Evolutionary conservation across 2,797 vertebrate species (phyloP).

Genomic region (Coreius guichenoti): DNA sequence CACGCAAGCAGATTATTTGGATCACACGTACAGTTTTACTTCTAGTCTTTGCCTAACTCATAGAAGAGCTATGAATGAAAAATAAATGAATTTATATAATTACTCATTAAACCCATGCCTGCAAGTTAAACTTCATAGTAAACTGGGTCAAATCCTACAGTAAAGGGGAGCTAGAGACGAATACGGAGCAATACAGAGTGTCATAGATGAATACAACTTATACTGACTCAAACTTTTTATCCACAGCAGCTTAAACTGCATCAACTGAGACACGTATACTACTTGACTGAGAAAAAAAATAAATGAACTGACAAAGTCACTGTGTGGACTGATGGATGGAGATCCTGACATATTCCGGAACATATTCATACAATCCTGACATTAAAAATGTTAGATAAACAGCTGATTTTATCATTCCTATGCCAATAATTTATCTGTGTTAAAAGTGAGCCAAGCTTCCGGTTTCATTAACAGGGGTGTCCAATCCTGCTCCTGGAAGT

Average conservation of each 20-base stretch:
- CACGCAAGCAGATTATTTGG: conserved; percentile 15
- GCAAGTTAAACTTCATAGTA: conserved; percentile 38
- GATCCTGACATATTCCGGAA: background rate
- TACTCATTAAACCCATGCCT: conserved; percentile 50
- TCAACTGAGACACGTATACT: background rate
- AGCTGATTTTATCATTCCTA: background rate
- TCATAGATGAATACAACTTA: background rate
- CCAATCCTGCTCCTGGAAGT: background rate
- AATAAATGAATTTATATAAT: conserved; percentile 58
- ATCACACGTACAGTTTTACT: conserved; percentile 22
- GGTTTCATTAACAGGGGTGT: background rate
- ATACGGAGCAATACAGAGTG: conserved; percentile 28
- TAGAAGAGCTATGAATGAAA: conserved; percentile 49
- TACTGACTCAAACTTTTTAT: background rate
- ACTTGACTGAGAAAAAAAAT: conserved; percentile 5
- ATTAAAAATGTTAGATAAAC: background rate
- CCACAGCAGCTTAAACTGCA: background rate
- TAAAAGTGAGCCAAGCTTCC: background rate
- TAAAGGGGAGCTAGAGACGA: conserved; percentile 24
- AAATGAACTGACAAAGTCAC: background rate
- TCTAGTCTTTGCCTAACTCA: conserved; percentile 40
- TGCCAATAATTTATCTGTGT: background rate
- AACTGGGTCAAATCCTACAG: conserved; percentile 54
- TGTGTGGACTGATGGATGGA: background rate
- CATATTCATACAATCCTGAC: background rate